These are phyloP conservation scores for Acromyrmex echinatior DNA, from an alignment of 1,140 invertebrate species.

Conservation along the genomic window DNA sequence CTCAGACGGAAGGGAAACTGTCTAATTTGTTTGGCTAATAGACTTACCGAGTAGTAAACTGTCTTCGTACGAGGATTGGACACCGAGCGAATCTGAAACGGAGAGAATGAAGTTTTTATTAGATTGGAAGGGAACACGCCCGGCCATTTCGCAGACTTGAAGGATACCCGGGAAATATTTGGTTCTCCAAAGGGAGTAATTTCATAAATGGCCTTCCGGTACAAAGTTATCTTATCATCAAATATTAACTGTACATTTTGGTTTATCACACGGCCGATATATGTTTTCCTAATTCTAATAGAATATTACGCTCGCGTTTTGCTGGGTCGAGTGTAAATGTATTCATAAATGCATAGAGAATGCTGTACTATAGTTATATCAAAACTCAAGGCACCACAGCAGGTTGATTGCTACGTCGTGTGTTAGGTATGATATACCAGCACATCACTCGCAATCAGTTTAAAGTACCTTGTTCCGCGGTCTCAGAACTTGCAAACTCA, in stretches of 20 bases:
- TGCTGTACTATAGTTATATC: neutral
- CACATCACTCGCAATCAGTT: conserved; percentile 60
- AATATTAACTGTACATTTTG: neutral
- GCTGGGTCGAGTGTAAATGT: neutral
- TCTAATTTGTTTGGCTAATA: conserved; percentile 22
- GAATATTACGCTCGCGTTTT: neutral
- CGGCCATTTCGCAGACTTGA: conserved; percentile 6
- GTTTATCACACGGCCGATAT: neutral
- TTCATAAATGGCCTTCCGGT: conserved; percentile 4
- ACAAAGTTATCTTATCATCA: conserved; percentile 24
- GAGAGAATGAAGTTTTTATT: conserved; percentile 74
- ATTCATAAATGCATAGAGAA: conserved; percentile 23
- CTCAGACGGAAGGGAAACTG: neutral
- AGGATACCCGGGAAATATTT: conserved; percentile 9
- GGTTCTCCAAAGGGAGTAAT: conserved; percentile 33
- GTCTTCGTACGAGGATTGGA: conserved; percentile 12
- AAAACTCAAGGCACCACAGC: neutral
- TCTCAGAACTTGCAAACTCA: conserved; percentile 43
- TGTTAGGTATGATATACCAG: conserved; percentile 43
- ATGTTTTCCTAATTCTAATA: neutral
- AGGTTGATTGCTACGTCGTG: conserved; percentile 37
- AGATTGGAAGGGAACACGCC: conserved; percentile 39
- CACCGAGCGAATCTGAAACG: conserved; percentile 60
- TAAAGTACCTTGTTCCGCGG: conserved; percentile 50
- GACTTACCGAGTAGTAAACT: conserved; percentile 66